A percentile compares a stretch with the other conserved stretches of the same genome.
phyloP scores from a whole-genome alignment of 2,888 invertebrate genomes.

The Pilophorus perplexus region DNA sequence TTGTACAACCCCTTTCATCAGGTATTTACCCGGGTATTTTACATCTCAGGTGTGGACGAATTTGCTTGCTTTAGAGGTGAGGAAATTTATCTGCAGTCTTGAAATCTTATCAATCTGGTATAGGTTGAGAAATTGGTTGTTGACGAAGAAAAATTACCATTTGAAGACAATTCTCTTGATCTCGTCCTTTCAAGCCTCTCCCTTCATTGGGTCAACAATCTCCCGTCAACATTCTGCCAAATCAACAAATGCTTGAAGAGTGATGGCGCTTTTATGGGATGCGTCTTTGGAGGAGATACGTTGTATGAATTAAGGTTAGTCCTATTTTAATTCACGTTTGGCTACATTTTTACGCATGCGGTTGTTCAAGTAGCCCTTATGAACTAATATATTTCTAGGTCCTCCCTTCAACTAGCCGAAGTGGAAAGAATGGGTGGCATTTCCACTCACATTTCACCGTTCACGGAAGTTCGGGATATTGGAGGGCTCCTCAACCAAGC shows the following conservation, averaged over 20 bases:
- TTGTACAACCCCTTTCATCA: no score
- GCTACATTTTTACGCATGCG: background rate
- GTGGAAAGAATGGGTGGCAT: conserved; percentile 86
- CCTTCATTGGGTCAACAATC: conserved; percentile 96
- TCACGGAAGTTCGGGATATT: conserved; percentile 80
- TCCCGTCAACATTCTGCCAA: conserved; percentile 78
- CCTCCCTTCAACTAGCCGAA: conserved; percentile 91
- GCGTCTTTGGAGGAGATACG: conserved; percentile 94
- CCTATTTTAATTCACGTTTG: background rate
- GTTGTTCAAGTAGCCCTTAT: background rate
- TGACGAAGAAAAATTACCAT: conserved; percentile 77
- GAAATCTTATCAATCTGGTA: background rate
- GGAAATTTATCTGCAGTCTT: no score
- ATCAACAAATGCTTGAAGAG: conserved; percentile 71
- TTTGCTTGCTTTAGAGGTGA: no score
- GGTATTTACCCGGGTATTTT: no score
- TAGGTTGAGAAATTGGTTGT: conserved; percentile 61
- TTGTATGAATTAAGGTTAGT: conserved; percentile 75
- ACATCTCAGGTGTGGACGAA: no score
- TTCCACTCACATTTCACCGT: conserved; percentile 88
- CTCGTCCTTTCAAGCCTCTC: conserved; percentile 81
- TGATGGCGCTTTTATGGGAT: conserved; percentile 91
- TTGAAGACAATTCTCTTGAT: conserved; percentile 77
- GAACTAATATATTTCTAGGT: conserved; percentile 54
- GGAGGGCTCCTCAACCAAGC: conserved; percentile 80